Conservation (phyloP, 2,113 vertebrate genomes). For the Emydura subglobosa region DNA sequence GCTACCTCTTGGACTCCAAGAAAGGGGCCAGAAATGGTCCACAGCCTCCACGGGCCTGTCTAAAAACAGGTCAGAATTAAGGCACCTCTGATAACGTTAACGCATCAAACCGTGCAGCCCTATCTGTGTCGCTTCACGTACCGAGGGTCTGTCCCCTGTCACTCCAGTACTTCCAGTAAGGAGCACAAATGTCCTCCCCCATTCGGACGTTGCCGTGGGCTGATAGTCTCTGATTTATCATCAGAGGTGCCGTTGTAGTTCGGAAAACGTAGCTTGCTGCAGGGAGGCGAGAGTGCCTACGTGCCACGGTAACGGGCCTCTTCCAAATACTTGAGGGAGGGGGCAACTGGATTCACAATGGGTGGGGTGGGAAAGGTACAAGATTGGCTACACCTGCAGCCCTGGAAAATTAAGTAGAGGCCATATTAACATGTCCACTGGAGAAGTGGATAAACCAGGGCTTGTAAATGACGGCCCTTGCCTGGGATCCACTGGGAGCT, state of each 20-base stretch:
- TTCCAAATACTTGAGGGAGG: not conserved
- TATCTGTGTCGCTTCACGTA: not conserved
- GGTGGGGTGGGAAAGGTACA: not conserved
- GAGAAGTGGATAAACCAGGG: not conserved
- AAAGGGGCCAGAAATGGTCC: not conserved
- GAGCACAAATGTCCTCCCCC: not conserved
- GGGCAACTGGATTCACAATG: not conserved
- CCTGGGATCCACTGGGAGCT: not conserved
- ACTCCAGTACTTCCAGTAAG: not conserved
- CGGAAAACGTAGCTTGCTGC: not conserved
- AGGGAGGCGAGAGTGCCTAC: not conserved
- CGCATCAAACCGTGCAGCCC: not conserved
- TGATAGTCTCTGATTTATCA: not conserved
- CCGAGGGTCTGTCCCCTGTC: not conserved
- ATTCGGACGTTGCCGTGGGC: accelerated
- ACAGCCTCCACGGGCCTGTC: not conserved
- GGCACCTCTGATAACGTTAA: not conserved
- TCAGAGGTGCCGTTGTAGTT: accelerated
- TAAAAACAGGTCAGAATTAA: not conserved
- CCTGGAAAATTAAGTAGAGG: accelerated
- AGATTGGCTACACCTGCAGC: accelerated
- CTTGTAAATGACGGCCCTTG: not conserved
- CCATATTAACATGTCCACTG: not conserved
- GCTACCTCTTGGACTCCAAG: not conserved
- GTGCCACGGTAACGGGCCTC: accelerated